A percentile compares a stretch with the other conserved stretches of the same genome.
These are phyloP conservation scores for Phylloscopus collybita DNA, from an alignment of 2,797 vertebrate genomes.

Conservation along the genomic window DNA sequence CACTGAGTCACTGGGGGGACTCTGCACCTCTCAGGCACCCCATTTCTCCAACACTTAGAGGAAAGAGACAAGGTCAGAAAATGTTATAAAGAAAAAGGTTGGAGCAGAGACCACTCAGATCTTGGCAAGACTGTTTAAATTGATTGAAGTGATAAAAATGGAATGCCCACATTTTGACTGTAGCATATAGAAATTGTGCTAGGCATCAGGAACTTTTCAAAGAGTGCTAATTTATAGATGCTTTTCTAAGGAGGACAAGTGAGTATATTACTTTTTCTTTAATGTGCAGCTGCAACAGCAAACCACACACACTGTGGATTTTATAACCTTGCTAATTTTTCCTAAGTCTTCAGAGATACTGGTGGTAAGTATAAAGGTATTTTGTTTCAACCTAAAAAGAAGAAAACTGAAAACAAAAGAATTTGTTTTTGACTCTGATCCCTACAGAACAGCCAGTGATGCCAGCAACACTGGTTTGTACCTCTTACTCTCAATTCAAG, in stretches of 20 bases:
- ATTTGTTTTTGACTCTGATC: neutral
- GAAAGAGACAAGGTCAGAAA: neutral
- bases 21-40: neutral
- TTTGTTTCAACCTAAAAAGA: neutral
- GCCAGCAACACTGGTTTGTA: neutral
- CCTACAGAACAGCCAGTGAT: neutral
- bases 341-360: conserved; percentile 25
- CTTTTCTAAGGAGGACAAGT: conserved; percentile 48
- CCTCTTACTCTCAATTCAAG: neutral
- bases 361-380: conserved; percentile 7
- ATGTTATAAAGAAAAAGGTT: neutral
- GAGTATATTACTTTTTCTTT: conserved; percentile 44
- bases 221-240: conserved; percentile 52
- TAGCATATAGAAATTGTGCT: neutral
- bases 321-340: conserved; percentile 60
- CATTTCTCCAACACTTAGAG: neutral
- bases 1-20: neutral
- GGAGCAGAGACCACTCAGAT: neutral
- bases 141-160: neutral
- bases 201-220: conserved; percentile 15
- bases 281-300: conserved; percentile 65
- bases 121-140: neutral
- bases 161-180: neutral
- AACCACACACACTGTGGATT: conserved; percentile 32
- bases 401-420: conserved; percentile 1